These are phyloP conservation scores for Spea hammondii DNA, from an alignment of 2,797 vertebrate genomes.

Conservation along the genomic window DNA sequence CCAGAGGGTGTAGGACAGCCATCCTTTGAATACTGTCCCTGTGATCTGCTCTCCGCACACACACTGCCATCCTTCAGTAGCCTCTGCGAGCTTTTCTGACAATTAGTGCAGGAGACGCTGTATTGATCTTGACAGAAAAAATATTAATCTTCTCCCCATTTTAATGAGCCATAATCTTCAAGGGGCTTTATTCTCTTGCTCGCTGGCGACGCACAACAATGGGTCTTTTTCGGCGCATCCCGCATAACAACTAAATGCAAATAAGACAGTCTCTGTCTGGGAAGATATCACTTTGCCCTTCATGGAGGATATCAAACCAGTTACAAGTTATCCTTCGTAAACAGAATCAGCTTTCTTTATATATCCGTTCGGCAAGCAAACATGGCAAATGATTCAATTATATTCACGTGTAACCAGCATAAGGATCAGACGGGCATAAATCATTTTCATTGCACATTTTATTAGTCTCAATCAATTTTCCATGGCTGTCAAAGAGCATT, in stretches of 20 bases:
- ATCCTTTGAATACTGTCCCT: constrained; percentile 88
- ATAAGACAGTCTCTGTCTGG: constrained; percentile 32
- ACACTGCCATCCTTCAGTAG: constrained; percentile 73
- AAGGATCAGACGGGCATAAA: constrained; percentile 23
- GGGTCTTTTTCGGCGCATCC: constrained; percentile 37
- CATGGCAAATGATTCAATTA: not conserved
- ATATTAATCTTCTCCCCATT: constrained; percentile 86
- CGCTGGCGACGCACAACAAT: constrained; percentile 47
- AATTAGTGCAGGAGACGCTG: constrained; percentile 89
- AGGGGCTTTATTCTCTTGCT: constrained; percentile 76
- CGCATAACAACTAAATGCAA: constrained; percentile 52
- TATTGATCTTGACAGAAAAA: constrained; percentile 84
- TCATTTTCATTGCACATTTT: constrained; percentile 36
- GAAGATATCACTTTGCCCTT: constrained; percentile 36
- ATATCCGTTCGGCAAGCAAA: not conserved
- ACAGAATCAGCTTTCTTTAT: not conserved
- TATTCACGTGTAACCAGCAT: constrained; percentile 1
- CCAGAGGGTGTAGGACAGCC: constrained; percentile 88
- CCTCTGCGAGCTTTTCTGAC: constrained; percentile 81
- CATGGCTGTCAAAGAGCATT: constrained; percentile 19
- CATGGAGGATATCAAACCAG: constrained; percentile 32
- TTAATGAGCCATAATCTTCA: constrained; percentile 85
- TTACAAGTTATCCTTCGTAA: constrained; percentile 31
- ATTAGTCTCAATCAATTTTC: constrained; percentile 45
- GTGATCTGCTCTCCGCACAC: constrained; percentile 89